Percentiles rank a stretch among this genome's conserved stretches.
These are phyloP conservation scores for Tachysurus fulvidraco DNA, from an alignment of 2,113 vertebrate genomes.

Conservation along the genomic window DNA sequence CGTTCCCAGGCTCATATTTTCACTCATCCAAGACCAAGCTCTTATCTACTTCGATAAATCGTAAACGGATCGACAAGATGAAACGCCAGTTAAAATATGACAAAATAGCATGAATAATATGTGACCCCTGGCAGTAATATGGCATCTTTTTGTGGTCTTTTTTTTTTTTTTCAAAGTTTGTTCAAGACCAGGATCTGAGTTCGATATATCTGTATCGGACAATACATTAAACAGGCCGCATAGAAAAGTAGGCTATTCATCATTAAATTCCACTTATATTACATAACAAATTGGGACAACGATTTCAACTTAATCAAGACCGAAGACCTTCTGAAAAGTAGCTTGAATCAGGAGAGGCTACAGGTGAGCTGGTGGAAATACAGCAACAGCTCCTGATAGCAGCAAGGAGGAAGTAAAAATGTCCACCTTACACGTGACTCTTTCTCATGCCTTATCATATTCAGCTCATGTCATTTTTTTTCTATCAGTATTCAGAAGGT, in stretches of 20 bases:
- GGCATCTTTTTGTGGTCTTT: too few species aligned
- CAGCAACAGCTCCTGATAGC: neutral
- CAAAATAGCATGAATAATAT: constrained; percentile 14
- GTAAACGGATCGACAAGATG: neutral
- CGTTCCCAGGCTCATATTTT: constrained; percentile 2
- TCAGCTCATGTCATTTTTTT: too few species aligned
- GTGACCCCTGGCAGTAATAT: neutral
- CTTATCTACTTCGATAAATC: constrained; percentile 10
- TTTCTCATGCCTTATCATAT: too few species aligned
- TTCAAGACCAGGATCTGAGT: neutral
- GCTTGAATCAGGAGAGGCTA: neutral
- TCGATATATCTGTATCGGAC: neutral
- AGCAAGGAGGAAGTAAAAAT: neutral
- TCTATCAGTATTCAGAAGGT: too few species aligned
- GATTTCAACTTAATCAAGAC: neutral
- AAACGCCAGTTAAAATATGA: neutral
- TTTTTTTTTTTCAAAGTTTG: neutral
- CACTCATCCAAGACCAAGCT: neutral
- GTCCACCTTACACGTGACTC: neutral
- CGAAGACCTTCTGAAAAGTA: neutral
- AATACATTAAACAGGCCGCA: neutral
- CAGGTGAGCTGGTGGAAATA: neutral
- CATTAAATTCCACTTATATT: neutral
- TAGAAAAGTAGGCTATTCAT: neutral
- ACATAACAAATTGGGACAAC: neutral